Conservation (phyloP, 23 tunicate species). For the Diplosoma virens region DNA sequence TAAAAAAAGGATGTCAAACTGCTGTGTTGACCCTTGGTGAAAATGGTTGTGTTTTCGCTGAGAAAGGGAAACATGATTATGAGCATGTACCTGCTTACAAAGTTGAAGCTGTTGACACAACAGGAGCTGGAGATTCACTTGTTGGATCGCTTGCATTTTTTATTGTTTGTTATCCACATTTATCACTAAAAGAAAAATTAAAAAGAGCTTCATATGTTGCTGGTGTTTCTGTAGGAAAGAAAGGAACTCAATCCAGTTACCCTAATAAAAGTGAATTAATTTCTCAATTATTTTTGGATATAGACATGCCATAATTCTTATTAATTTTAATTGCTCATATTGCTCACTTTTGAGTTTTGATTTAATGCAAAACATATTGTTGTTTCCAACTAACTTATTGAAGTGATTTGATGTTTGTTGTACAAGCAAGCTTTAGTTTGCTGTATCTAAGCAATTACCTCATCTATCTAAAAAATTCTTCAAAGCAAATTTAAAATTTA, state of each 20-base stretch:
- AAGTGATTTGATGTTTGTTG: too few relatives aligned
- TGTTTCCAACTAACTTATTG: too few relatives aligned
- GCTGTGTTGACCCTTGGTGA: constrained; percentile 67
- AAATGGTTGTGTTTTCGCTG: constrained; percentile 60
- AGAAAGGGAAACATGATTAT: not conserved
- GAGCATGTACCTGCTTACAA: constrained; percentile 16
- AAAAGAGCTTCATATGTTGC: constrained; percentile 58
- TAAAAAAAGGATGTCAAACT: constrained; percentile 43
- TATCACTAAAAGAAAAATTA: constrained; percentile 40
- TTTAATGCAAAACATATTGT: too few relatives aligned
- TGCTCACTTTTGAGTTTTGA: too few relatives aligned
- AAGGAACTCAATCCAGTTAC: constrained; percentile 84
- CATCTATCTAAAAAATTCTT: too few relatives aligned
- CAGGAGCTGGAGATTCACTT: constrained; percentile 93
- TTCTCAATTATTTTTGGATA: too few relatives aligned
- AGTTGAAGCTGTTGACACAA: constrained; percentile 70
- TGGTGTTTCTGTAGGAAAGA: constrained; percentile 40
- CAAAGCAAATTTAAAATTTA: too few relatives aligned
- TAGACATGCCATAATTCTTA: too few relatives aligned
- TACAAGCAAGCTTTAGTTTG: too few relatives aligned
- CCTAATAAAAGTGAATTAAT: constrained; percentile 37
- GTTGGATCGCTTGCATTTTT: constrained; percentile 81
- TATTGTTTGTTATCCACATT: constrained; percentile 15
- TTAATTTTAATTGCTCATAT: too few relatives aligned
- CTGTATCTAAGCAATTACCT: too few relatives aligned